Conservation (phyloP, 2,113 vertebrate species). For the Regulus satrapa region DNA sequence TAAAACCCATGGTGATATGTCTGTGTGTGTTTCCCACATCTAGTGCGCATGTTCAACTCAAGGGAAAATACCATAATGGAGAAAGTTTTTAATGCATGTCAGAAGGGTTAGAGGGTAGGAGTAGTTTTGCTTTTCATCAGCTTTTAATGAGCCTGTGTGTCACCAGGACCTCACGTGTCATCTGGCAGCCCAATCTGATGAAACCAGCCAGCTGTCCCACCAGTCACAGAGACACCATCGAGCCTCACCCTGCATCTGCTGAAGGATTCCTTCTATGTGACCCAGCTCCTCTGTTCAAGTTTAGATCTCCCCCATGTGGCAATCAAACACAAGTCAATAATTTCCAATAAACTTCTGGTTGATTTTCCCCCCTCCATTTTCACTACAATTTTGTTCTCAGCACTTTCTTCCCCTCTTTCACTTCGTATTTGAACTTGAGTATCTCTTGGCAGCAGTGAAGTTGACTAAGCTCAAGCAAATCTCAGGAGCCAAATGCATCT, state of each 20-base stretch:
- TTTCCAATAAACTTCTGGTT: background rate
- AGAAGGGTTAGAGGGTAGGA: background rate
- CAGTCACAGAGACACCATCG: background rate
- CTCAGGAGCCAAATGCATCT: background rate
- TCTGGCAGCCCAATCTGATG: background rate
- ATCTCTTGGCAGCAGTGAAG: background rate
- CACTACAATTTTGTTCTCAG: background rate
- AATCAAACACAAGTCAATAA: background rate
- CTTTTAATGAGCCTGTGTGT: background rate
- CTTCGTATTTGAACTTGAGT: background rate
- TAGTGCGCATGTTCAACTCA: background rate
- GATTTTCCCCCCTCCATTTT: background rate
- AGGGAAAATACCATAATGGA: background rate
- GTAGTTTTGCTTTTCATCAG: background rate
- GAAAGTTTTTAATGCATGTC: background rate
- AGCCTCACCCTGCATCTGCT: background rate
- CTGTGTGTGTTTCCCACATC: background rate
- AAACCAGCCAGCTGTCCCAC: background rate
- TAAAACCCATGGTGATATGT: background rate
- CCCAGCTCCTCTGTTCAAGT: background rate
- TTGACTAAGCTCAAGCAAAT: background rate
- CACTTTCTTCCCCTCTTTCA: background rate
- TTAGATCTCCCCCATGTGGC: slow-evolving; percentile 21
- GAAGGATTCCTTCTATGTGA: background rate
- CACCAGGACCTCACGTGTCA: background rate